Percentiles rank a stretch among this genome's conserved stretches.
These are phyloP conservation scores for Oreocharis arfaki DNA, from an alignment of 2,113 vertebrate species.

Conservation along the genomic window DNA sequence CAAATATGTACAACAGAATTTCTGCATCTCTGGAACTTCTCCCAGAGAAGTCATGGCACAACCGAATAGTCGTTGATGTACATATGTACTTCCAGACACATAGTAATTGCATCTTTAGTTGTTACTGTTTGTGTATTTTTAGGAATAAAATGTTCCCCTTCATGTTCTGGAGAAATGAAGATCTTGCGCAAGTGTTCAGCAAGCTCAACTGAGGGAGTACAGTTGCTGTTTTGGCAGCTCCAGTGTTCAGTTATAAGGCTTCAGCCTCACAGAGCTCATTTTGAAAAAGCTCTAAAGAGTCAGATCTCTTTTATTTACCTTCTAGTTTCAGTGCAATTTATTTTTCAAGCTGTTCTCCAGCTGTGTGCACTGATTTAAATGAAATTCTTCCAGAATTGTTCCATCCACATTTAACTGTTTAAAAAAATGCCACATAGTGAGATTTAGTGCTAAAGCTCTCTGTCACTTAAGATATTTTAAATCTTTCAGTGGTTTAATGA, in stretches of 20 bases:
- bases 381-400: background rate
- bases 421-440: background rate
- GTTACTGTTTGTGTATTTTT: background rate
- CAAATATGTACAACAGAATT: background rate
- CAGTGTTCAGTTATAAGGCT: background rate
- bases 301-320: background rate
- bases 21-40: background rate
- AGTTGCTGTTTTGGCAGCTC: slow-evolving; percentile 3
- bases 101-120: background rate
- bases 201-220: background rate
- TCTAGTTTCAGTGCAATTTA: background rate
- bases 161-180: background rate
- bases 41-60: background rate
- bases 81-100: background rate
- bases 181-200: background rate
- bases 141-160: background rate
- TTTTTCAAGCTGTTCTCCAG: background rate
- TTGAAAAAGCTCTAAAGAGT: background rate
- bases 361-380: background rate
- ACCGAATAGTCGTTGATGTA: background rate
- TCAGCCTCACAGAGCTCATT: background rate
- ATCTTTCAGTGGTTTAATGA: background rate
- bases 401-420: background rate
- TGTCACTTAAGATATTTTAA: background rate
- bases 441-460: background rate